A percentile compares a stretch with the other conserved stretches of the same genome.
Evolutionary conservation across 1,140 invertebrate genomes (phyloP).

Genomic region (Drosophila pachea): DNA sequence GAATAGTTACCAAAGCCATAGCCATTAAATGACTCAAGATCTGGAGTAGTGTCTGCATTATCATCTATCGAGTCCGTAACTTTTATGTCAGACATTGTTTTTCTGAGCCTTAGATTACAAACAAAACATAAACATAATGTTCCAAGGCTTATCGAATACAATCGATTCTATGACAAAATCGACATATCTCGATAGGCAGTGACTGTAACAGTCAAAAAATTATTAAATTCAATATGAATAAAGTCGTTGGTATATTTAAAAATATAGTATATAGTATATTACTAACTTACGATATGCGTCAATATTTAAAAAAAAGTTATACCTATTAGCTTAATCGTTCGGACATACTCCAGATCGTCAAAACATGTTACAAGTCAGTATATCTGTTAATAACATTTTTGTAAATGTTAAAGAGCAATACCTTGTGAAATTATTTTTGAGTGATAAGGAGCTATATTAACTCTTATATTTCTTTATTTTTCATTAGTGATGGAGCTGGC

Average conservation of each 20-base stretch:
- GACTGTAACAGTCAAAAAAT: background rate
- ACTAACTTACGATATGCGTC: background rate
- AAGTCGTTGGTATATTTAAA: background rate
- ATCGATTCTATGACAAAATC: background rate
- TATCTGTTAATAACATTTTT: constrained; percentile 4
- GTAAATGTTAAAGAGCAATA: background rate
- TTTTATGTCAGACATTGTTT: constrained; percentile 1
- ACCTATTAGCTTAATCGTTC: background rate
- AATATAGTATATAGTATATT: background rate
- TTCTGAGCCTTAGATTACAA: background rate
- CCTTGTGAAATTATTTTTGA: background rate
- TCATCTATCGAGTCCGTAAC: constrained; percentile 27
- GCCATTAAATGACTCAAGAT: constrained; percentile 59
- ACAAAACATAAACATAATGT: constrained; percentile 10
- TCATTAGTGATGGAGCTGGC: constrained; percentile 55
- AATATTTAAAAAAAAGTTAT: background rate
- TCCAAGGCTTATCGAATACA: background rate
- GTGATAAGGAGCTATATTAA: background rate
- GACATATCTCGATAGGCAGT: constrained; percentile 1
- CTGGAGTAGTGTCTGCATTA: constrained; percentile 54
- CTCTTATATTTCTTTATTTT: background rate
- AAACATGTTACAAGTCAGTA: background rate
- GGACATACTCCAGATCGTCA: background rate
- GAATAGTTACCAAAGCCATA: constrained; percentile 81
- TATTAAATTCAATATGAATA: background rate